phyloP scores from a whole-genome alignment of 2,888 invertebrate species.

The Dasysyrphus tricinctus region DNA sequence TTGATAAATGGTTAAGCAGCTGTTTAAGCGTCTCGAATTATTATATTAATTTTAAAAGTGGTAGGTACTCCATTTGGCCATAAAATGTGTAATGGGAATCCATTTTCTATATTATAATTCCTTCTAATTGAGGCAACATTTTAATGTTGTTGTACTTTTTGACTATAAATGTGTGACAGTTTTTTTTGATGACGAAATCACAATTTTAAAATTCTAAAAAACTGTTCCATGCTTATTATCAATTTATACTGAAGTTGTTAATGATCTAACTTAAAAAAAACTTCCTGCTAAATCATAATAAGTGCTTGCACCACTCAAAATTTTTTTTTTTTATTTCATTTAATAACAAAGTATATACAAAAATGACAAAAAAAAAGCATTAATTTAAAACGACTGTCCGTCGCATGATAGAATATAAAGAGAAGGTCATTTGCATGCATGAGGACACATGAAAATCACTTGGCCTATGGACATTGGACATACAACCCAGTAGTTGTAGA shows the following conservation, averaged over 20 bases:
- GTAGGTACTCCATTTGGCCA: no score
- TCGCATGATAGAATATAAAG: slow-evolving; percentile 1
- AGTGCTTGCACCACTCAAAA: background rate
- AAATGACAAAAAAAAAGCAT: background rate
- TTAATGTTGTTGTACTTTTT: no score
- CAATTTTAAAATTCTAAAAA: background rate
- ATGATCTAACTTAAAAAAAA: background rate
- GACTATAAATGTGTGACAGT: background rate
- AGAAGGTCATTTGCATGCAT: slow-evolving; percentile 62
- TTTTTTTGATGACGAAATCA: background rate
- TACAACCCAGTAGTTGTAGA: slow-evolving; percentile 19
- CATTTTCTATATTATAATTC: no score
- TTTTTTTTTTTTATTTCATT: slow-evolving; percentile 1
- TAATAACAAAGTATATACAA: slow-evolving; percentile 1
- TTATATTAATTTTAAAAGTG: no score
- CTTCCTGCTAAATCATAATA: background rate
- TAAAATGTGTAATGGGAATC: no score
- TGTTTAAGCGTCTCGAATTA: no score
- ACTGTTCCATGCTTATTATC: background rate
- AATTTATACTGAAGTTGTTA: background rate
- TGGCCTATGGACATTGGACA: slow-evolving; percentile 36
- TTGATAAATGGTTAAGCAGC: no score
- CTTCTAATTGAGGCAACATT: no score
- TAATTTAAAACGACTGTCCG: slow-evolving; percentile 18
- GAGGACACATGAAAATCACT: slow-evolving; percentile 46